These are phyloP conservation scores for Nesometra sesokonis DNA, from an alignment of 35 echinoderm and acorn worm species.

Conservation along the genomic window DNA sequence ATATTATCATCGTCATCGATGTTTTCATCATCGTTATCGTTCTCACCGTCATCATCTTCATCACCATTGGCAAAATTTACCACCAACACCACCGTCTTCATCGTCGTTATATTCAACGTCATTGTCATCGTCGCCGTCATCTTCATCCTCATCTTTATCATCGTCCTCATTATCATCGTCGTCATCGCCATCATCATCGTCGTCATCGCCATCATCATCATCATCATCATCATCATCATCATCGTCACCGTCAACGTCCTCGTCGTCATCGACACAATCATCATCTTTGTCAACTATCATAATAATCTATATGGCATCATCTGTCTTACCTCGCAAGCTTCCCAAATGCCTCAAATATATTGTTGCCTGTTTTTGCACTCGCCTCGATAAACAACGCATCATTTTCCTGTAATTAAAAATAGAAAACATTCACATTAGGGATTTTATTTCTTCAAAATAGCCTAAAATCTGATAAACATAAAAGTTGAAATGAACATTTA, in stretches of 20 bases:
- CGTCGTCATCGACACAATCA: too few species aligned
- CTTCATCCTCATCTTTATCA: too few species aligned
- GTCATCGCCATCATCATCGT: neutral
- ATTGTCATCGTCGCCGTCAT: neutral
- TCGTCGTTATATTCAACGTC: neutral
- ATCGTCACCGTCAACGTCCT: neutral
- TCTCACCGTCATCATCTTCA: neutral
- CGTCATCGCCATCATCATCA: neutral
- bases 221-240: too few species aligned
- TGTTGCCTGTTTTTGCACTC: constrained; percentile 80
- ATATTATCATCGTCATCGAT: neutral
- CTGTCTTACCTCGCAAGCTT: constrained; percentile 64
- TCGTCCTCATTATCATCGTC: neutral
- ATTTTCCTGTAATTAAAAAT: constrained; percentile 40
- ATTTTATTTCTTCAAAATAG: too few species aligned
- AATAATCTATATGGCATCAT: neutral
- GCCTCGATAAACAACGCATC: constrained; percentile 80
- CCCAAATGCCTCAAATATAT: constrained; percentile 92
- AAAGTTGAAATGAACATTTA: neutral
- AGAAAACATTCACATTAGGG: too few species aligned
- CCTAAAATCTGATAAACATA: neutral
- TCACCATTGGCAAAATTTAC: neutral
- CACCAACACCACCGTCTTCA: too few species aligned
- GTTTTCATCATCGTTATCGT: too few species aligned
- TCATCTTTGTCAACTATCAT: too few species aligned